phyloP scores from a whole-genome alignment of 2,888 invertebrate genomes.

The Lepidocyrtinus sp. region DNA sequence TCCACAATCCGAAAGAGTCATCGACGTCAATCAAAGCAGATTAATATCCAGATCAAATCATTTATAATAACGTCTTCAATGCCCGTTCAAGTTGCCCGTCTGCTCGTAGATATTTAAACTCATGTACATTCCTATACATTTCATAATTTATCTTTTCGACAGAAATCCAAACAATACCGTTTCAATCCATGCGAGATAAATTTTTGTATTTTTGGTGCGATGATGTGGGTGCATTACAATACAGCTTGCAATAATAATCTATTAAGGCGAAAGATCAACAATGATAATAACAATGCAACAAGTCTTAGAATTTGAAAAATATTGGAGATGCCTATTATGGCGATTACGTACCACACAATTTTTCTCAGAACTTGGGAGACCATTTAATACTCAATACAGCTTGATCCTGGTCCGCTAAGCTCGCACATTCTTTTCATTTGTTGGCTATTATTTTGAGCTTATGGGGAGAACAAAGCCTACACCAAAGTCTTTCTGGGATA shows the following conservation, averaged over 20 bases:
- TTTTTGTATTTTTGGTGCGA: slow-evolving; percentile 17
- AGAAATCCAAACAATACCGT: neutral
- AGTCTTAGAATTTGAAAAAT: neutral
- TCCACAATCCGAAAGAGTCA: no score
- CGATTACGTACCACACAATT: slow-evolving; percentile 44
- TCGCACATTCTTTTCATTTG: neutral
- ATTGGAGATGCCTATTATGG: neutral
- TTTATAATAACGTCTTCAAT: neutral
- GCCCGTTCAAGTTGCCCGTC: neutral
- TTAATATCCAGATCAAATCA: neutral
- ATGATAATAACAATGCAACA: slow-evolving; percentile 11
- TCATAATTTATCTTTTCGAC: neutral
- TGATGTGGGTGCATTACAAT: slow-evolving; percentile 43
- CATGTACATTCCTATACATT: neutral
- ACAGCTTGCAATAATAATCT: slow-evolving; percentile 24
- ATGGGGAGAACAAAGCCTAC: neutral
- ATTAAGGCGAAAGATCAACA: slow-evolving; percentile 20
- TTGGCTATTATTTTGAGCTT: neutral
- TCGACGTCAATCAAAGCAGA: slow-evolving; percentile 39
- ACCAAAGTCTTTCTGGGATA: slow-evolving; percentile 10
- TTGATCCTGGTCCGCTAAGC: slow-evolving; percentile 2
- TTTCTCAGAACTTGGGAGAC: slow-evolving; percentile 47
- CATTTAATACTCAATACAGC: slow-evolving; percentile 28
- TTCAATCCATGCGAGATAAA: neutral
- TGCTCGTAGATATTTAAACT: neutral